Base-by-base conservation (phyloP, 2,888 invertebrate species). In the Leptinotarsa haldemani region DNA sequence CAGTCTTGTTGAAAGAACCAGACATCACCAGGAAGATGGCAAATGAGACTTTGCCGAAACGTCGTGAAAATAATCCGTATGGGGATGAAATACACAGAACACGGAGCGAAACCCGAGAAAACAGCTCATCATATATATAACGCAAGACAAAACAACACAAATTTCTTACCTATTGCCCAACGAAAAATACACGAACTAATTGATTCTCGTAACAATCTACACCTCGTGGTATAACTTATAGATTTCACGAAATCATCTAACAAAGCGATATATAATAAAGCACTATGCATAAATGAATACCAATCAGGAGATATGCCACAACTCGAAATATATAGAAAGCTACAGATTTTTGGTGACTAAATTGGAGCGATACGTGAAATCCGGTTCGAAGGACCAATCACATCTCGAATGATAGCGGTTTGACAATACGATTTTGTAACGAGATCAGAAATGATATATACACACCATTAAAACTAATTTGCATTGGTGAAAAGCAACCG, bases 301-400 rank as follows among this genome's bases (percentile, higher is more conserved):
- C n/a, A n/a, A 40, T n/a, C 18, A 9, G n/a, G 4, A 40, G 40
- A 2, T 9, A 30, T 30, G 40, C 4, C 30, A 56, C 22, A 56
- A 22, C 13, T 20, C 25, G 16, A 30, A 61, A 61, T 30, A 40
- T 2, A 9, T 7, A 22, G 56, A 56, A 56, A 56, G 56, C 20
- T 25, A 25, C 61, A 61, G n/a, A 30, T n/a, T 20, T 50, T 50
- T 25, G 25, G 20, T 4, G 5, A 18, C 7, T 30, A 20, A 48
- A 48, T 20, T 65, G 65, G 65, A 47, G 46, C 65, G 15, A n/a
- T 16, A 65, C 1, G 46, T 18, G 48, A 47, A 7, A 65, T 65
- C 47, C 65, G 65, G 47, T 48, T 50, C 52, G 66, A 66, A 66
- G 66, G 48, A 66, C 66, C 66, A 66, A 25, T 30, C 13, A 13